These are phyloP conservation scores for Umimayanthus chanpuru DNA, from an alignment of 92 coral and sea anemone species.

Conservation along the genomic window DNA sequence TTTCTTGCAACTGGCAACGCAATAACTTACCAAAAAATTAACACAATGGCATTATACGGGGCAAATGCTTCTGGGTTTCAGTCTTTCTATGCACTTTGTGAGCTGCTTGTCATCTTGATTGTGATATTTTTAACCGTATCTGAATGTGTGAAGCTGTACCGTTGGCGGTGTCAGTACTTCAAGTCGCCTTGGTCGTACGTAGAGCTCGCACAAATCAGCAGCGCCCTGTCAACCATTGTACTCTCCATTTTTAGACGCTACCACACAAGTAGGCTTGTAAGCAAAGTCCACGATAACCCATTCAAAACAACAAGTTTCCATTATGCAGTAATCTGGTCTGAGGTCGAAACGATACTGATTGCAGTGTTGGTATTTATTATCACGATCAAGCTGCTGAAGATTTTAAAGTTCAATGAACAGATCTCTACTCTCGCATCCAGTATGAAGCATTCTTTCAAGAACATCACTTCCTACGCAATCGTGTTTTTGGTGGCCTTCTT, in stretches of 20 bases:
- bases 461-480: conserved; percentile 75
- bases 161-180: conserved; percentile 73
- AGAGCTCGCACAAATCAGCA: conserved; percentile 77
- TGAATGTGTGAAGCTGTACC: conserved; percentile 77
- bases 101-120: conserved; percentile 73
- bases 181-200: conserved; percentile 83
- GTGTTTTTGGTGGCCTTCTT: conserved; percentile 83
- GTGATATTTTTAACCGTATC: conserved; percentile 75
- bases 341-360: conserved; percentile 76
- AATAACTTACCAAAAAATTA: conserved; percentile 63
- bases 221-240: conserved; percentile 78
- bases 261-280: conserved; percentile 79
- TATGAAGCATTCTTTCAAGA: conserved; percentile 69
- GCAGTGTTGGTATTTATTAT: conserved; percentile 84
- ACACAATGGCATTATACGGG: conserved; percentile 86
- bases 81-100: conserved; percentile 81
- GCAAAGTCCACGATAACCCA: conserved; percentile 80
- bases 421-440: conserved; percentile 76
- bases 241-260: conserved; percentile 88
- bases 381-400: conserved; percentile 78
- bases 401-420: conserved; percentile 89
- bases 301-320: conserved; percentile 88
- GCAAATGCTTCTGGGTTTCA: conserved; percentile 71
- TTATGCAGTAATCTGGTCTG: conserved; percentile 87
- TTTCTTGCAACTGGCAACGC: conserved; percentile 81